A percentile compares a stretch with the other conserved stretches of the same genome.
These are phyloP conservation scores for Pogonocherus hispidulus DNA, from an alignment of 2,888 invertebrate genomes.

Conservation along the genomic window DNA sequence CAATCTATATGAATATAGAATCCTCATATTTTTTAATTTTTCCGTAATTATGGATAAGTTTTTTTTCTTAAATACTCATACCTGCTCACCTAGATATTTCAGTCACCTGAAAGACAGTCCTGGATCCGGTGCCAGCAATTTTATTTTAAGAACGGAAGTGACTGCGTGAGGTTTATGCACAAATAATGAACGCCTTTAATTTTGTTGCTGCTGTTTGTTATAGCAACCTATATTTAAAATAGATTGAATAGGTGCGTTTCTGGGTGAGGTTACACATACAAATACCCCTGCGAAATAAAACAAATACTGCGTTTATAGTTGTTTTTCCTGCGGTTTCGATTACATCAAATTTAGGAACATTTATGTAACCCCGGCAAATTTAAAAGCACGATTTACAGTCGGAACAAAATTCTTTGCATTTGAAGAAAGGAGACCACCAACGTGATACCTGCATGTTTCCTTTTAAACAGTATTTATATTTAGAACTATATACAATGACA, in stretches of 20 bases:
- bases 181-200: slow-evolving; percentile 51
- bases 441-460: neutral
- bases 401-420: no score
- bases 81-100: slow-evolving; percentile 2
- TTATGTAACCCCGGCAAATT: neutral
- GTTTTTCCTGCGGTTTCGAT: neutral
- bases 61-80: no score
- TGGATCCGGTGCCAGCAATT: slow-evolving; percentile 35
- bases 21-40: no score
- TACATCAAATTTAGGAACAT: neutral
- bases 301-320: neutral
- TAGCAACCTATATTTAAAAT: slow-evolving; percentile 49
- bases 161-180: slow-evolving; percentile 60
- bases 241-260: slow-evolving; percentile 42
- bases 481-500: no score
- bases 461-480: no score
- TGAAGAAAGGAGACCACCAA: neutral
- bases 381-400: neutral
- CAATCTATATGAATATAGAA: no score
- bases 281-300: slow-evolving; percentile 19
- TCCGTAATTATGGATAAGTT: no score
- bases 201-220: slow-evolving; percentile 46
- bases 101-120: slow-evolving; percentile 24
- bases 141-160: slow-evolving; percentile 63
- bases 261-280: slow-evolving; percentile 18